Evolutionary conservation across 2,888 invertebrate genomes (phyloP).

Genomic region (Epicampocera succincta): DNA sequence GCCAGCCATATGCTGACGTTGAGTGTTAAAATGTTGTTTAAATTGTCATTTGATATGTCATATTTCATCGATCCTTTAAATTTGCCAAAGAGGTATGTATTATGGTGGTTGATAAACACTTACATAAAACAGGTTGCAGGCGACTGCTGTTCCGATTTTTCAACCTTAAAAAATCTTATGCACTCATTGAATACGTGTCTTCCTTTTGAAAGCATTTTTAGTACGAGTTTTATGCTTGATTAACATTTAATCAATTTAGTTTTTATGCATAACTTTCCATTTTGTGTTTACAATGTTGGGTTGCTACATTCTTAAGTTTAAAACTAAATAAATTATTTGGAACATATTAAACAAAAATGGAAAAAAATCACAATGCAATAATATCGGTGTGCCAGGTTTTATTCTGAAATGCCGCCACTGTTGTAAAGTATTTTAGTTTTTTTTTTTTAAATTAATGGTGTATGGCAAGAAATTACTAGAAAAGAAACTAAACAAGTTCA

Average conservation of each 20-base stretch:
- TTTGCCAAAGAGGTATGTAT: constrained; percentile 50
- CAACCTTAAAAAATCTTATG: background rate
- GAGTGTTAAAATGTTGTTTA: constrained; percentile 61
- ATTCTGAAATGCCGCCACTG: too few species aligned
- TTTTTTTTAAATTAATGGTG: too few species aligned
- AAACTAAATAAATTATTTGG: background rate
- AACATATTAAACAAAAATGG: too few species aligned
- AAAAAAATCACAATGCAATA: too few species aligned
- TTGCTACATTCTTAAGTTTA: background rate
- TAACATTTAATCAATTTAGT: constrained; percentile 40
- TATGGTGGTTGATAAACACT: constrained; percentile 7
- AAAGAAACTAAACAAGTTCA: too few species aligned
- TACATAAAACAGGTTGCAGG: constrained; percentile 46
- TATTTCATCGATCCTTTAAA: constrained; percentile 57
- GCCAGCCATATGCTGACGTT: constrained; percentile 61
- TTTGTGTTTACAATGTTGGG: constrained; percentile 15
- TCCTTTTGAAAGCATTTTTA: constrained; percentile 16
- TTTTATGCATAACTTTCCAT: constrained; percentile 33
- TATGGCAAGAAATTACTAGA: too few species aligned
- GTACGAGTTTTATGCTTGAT: constrained; percentile 35
- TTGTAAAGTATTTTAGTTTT: too few species aligned
- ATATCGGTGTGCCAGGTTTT: too few species aligned
- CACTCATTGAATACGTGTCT: background rate
- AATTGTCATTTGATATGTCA: constrained; percentile 65
- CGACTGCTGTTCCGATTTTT: constrained; percentile 34